Base-by-base conservation (phyloP, 2,113 vertebrate species). In the Bolborhynchus lineola region DNA sequence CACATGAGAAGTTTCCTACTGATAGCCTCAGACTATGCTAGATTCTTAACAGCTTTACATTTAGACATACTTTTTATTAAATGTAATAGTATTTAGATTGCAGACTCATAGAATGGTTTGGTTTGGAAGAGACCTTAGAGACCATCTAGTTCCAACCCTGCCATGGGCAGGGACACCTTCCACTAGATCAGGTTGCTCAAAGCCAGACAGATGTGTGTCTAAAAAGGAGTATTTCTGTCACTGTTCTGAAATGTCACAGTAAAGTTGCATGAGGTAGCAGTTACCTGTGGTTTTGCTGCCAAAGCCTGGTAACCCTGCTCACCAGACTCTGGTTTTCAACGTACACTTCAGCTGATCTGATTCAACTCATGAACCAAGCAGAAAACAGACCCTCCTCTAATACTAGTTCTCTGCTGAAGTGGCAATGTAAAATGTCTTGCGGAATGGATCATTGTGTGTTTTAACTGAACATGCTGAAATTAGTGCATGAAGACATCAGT, bases 401-500 rank as follows among this genome's bases (percentile, higher is more conserved):
- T 0, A 1, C 8, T 52, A 6, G 9, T 37, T 62, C 10, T 83
- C 16, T 1, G 4, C 47, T 7, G 8, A 44, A 53, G 23, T 7
- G 16, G 49, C 53, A 19, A 6, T 16, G 25, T 21, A 26, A 49
- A 39, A 29, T 21, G 41, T 53, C 23, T n/a, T 25, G 49, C 44
- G 26, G n/a, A 39, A 62, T 19, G 46, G 26, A n/a, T 33, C 65
- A 46, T 12, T 0, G 0, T 12, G 59, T 53, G 28, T 39, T 62
- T 0, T 18, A 49, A 35, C 46, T 42, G 21, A 21, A 79, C 53
- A 29, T 18, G 47, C 21, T 37, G 13, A 68, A 53, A 60, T 25
- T 13, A 47, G 60, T 1, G 2, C 18, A 16, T 0, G 0, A 16
- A 26, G 50, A 25, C 1, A 1, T 67, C 23, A 14, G 11, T 6